phyloP scores from a whole-genome alignment of 1,140 invertebrate species.

The Sitodiplosis mosellana region DNA sequence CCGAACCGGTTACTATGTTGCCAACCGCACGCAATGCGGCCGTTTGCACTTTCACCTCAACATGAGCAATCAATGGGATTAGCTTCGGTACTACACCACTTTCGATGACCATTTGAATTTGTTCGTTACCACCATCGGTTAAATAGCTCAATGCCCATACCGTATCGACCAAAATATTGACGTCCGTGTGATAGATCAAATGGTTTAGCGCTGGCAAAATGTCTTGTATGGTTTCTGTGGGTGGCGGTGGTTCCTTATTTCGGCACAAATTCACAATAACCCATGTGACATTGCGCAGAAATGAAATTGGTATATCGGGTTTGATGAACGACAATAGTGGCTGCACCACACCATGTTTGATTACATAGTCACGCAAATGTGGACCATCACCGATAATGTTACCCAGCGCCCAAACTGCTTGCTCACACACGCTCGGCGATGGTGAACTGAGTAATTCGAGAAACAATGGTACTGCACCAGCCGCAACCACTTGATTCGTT shows the following conservation, averaged over 20 bases:
- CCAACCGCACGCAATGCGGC: constrained; percentile 91
- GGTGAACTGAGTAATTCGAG: constrained; percentile 74
- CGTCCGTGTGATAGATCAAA: constrained; percentile 89
- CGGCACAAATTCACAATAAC: constrained; percentile 94
- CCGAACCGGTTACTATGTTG: constrained; percentile 97
- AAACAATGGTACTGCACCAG: constrained; percentile 90
- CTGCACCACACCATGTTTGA: constrained; percentile 72
- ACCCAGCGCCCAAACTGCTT: constrained; percentile 96
- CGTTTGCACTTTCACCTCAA: constrained; percentile 95
- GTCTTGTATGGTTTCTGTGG: constrained; percentile 70
- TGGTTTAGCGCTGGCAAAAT: constrained; percentile 86
- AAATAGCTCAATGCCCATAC: constrained; percentile 99
- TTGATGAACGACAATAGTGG: constrained; percentile 82
- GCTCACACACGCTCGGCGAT: constrained; percentile 96
- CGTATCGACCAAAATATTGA: constrained; percentile 95
- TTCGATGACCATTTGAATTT: constrained; percentile 98
- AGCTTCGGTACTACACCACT: constrained; percentile 85
- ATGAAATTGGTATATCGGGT: constrained; percentile 80
- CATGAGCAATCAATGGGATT: constrained; percentile 86
- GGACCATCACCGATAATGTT: constrained; percentile 92
- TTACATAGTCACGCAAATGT: constrained; percentile 75
- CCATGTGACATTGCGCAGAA: constrained; percentile 94
- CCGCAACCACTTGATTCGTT: constrained; percentile 75
- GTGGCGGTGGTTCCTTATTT: constrained; percentile 86
- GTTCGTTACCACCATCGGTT: constrained; percentile 95